phyloP scores from a whole-genome alignment of 2,113 vertebrate genomes.

The Sardina pilchardus region DNA sequence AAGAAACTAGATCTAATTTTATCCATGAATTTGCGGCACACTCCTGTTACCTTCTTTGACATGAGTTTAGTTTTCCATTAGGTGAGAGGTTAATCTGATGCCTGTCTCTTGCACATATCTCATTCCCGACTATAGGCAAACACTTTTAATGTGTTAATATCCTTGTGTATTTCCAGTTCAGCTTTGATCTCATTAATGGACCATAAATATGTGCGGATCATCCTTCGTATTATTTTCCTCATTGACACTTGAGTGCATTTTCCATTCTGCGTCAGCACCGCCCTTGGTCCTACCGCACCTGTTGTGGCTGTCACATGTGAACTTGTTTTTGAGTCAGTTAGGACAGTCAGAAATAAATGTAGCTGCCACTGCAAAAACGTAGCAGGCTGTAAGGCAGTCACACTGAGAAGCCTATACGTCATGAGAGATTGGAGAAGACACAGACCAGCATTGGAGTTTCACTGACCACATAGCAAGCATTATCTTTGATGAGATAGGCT shows the following conservation, averaged over 20 bases:
- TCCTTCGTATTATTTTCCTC: neutral
- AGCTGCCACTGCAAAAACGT: neutral
- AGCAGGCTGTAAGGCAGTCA: neutral
- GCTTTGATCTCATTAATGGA: no score
- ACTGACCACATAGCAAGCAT: neutral
- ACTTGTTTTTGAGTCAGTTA: neutral
- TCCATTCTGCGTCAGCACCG: neutral
- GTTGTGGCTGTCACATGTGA: neutral
- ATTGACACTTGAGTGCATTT: neutral
- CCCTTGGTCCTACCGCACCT: neutral
- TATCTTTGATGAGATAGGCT: neutral
- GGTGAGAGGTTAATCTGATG: no score
- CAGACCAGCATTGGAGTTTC: no score
- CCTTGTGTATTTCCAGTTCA: neutral
- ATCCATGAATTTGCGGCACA: neutral
- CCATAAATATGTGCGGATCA: no score
- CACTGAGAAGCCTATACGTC: neutral
- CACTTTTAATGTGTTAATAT: neutral
- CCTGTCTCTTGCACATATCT: no score
- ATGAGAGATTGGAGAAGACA: neutral
- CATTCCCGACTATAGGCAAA: neutral
- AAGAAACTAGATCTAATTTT: neutral
- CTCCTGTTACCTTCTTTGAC: neutral
- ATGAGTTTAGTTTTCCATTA: no score
- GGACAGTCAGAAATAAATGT: slow-evolving; percentile 1